A percentile compares a stretch with the other conserved stretches of the same genome.
phyloP scores from a whole-genome alignment of 2,888 invertebrate genomes.

The Raillietiella orientalis region DNA sequence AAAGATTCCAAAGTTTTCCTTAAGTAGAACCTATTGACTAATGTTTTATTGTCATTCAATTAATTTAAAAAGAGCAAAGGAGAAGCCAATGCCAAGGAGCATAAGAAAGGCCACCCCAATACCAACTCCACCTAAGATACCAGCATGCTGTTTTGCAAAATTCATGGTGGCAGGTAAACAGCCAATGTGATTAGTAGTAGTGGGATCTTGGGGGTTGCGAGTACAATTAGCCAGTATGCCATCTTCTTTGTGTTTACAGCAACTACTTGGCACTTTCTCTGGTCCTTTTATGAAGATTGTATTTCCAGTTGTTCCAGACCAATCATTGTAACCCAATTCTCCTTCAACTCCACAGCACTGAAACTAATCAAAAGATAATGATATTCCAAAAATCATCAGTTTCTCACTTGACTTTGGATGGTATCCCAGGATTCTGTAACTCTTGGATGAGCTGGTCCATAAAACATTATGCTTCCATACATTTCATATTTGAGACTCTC shows the following conservation, averaged over 20 bases:
- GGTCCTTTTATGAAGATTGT: constrained; percentile 5
- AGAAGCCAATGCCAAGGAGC: constrained; percentile 57
- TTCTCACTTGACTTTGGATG: constrained; percentile 32
- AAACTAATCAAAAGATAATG: constrained; percentile 17
- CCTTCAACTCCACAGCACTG: constrained; percentile 44
- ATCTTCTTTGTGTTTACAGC: constrained; percentile 8
- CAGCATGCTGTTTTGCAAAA: constrained; percentile 39
- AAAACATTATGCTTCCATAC: too few relatives aligned
- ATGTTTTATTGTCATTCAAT: too few relatives aligned
- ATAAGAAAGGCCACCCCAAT: constrained; percentile 50
- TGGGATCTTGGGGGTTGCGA: constrained; percentile 17
- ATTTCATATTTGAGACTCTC: too few relatives aligned
- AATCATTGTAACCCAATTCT: constrained; percentile 27
- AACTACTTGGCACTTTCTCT: constrained; percentile 9
- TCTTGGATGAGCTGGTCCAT: too few relatives aligned
- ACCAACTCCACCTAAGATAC: constrained; percentile 43
- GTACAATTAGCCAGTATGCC: constrained; percentile 1
- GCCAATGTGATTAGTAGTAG: constrained; percentile 32
- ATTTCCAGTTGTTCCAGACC: too few relatives aligned
- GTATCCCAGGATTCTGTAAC: constrained; percentile 58
- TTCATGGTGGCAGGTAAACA: constrained; percentile 33
- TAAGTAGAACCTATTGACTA: too few relatives aligned
- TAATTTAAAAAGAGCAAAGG: constrained; percentile 50
- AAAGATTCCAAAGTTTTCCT: too few relatives aligned
- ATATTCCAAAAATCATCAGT: constrained; percentile 5